phyloP scores from a whole-genome alignment of 2,888 invertebrate genomes.

The Dynastes maya region DNA sequence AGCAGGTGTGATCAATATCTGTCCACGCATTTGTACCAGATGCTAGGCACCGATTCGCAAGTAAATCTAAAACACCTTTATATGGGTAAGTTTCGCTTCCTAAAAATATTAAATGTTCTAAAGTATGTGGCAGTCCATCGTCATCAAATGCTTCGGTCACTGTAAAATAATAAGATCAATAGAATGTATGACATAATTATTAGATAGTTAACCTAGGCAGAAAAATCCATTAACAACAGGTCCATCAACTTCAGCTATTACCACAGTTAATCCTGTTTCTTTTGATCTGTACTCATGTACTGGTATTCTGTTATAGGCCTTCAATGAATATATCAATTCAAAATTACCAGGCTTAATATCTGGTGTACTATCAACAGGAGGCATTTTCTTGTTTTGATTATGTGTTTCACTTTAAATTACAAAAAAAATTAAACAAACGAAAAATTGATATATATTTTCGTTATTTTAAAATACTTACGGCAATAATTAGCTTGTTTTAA shows the following conservation, averaged over 20 bases:
- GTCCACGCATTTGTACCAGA: constrained; percentile 96
- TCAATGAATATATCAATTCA: constrained; percentile 76
- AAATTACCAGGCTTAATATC: constrained; percentile 70
- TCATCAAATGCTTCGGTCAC: constrained; percentile 94
- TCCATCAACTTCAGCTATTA: constrained; percentile 89
- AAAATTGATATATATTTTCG: not conserved
- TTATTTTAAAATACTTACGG: not conserved
- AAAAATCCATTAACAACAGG: constrained; percentile 93
- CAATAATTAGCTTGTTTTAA: not conserved
- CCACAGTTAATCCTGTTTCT: constrained; percentile 86
- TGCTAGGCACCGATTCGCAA: constrained; percentile 92
- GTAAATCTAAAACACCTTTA: constrained; percentile 89
- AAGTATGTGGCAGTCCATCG: constrained; percentile 93
- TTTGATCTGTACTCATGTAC: constrained; percentile 86
- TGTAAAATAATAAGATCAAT: constrained; percentile 65
- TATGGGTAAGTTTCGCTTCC: constrained; percentile 93
- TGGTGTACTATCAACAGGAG: constrained; percentile 68
- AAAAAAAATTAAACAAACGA: not conserved
- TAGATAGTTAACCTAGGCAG: constrained; percentile 78
- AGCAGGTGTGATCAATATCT: constrained; percentile 89
- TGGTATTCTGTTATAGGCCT: constrained; percentile 82
- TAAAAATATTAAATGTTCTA: constrained; percentile 93
- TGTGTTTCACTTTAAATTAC: not conserved
- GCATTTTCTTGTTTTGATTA: constrained; percentile 55
- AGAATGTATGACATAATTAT: not conserved